These are phyloP conservation scores for Nanorana parkeri DNA, from an alignment of 2,113 vertebrate species.

Conservation along the genomic window DNA sequence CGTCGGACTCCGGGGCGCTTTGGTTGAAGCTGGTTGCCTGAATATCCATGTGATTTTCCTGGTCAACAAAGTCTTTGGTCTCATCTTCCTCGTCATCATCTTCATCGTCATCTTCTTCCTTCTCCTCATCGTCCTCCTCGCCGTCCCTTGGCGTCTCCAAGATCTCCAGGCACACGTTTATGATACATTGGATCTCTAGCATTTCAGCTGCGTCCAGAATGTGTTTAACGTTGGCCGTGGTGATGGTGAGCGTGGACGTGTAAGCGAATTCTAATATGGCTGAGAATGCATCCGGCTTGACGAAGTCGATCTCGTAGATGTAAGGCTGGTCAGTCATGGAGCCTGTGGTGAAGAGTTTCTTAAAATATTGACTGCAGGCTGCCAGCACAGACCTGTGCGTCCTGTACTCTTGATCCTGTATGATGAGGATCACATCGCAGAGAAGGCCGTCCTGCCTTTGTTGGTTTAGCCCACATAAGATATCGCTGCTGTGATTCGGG, in stretches of 20 bases:
- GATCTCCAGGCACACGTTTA: conserved; percentile 95
- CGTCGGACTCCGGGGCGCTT: conserved; percentile 83
- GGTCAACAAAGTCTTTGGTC: conserved; percentile 77
- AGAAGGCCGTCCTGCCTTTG: conserved; percentile 91
- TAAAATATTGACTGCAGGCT: conserved; percentile 98
- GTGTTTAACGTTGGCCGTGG: conserved; percentile 90
- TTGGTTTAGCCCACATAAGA: conserved; percentile 92
- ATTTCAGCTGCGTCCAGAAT: conserved; percentile 92
- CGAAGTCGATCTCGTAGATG: conserved; percentile 96
- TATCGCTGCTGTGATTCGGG: conserved; percentile 97
- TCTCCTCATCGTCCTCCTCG: conserved; percentile 73
- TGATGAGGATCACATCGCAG: conserved; percentile 94
- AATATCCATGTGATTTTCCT: conserved; percentile 69
- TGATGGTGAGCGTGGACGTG: conserved; percentile 96
- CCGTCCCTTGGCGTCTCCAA: conserved; percentile 84
- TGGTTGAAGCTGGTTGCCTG: conserved; percentile 78
- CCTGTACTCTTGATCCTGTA: conserved; percentile 92
- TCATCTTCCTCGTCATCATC: conserved; percentile 82
- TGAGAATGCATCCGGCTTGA: conserved; percentile 91
- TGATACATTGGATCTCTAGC: conserved; percentile 95
- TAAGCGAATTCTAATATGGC: conserved; percentile 98
- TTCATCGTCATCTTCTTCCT: conserved; percentile 71
- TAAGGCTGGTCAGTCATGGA: conserved; percentile 80
- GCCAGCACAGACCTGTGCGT: conserved; percentile 95
- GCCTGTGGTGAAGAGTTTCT: conserved; percentile 95